phyloP scores from a whole-genome alignment of 92 coral and sea anemone species.

The Zoanthus sansibaricus region DNA sequence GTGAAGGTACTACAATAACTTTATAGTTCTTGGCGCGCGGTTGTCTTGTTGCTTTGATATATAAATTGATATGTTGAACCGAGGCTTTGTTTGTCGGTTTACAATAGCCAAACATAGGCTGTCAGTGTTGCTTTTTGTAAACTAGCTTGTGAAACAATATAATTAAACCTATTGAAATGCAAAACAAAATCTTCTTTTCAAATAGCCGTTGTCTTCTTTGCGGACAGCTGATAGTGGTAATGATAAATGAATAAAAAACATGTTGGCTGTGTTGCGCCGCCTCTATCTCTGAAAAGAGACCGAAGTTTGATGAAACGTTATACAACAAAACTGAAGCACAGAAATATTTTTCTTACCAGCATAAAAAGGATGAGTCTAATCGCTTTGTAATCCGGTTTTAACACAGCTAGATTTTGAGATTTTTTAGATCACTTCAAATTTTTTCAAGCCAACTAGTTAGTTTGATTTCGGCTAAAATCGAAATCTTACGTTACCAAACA shows the following conservation, averaged over 20 bases:
- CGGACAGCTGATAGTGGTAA: slow-evolving; percentile 10
- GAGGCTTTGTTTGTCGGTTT: not conserved
- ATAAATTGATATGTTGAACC: not conserved
- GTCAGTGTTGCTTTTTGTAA: not conserved
- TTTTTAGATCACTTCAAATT: not conserved
- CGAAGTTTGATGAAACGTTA: not conserved
- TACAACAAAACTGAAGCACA: not conserved
- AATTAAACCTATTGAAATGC: slow-evolving; percentile 14
- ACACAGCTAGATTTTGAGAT: not conserved
- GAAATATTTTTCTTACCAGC: not conserved
- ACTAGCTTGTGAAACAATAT: slow-evolving; percentile 9
- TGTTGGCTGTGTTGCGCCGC: not conserved
- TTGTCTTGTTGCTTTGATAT: not conserved
- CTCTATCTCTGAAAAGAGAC: not conserved
- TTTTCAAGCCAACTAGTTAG: not conserved
- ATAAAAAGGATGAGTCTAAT: not conserved
- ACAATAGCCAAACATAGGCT: not conserved
- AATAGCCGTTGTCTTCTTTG: not conserved
- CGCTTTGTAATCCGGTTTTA: not conserved
- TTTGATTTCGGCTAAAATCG: not conserved
- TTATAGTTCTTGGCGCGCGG: not conserved
- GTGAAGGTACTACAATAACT: not conserved
- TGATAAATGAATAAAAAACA: not conserved
- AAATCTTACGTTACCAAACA: too few relatives aligned
- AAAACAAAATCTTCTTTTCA: not conserved